Evolutionary conservation across 2,797 vertebrate species (phyloP), one percentile per base, ranked within the genome.

Genomic region (Artibeus lituratus): DNA sequence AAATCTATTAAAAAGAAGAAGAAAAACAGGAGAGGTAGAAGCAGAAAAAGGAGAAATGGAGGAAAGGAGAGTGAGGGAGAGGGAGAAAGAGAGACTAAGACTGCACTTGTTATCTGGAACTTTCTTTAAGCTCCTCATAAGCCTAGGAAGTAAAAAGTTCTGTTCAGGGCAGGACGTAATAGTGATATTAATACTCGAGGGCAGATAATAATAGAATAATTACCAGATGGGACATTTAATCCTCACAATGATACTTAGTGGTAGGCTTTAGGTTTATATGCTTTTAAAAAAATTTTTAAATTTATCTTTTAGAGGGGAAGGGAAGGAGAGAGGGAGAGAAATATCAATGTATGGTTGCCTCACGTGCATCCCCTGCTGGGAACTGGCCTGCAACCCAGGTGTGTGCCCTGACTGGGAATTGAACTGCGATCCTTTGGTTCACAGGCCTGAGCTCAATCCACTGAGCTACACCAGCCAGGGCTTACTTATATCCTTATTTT

Each of bases 111-210:
- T 73, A n/a, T 69, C 10, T 39, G 3, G 37, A 78, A 47, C 7
- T 92, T 96, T 89, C 35, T 92, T 94, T 89, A 76, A 57, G 18
- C 16, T 32, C 24, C 32, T 85, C 65, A 42, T 7, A 86, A 78
- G 53, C 26, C 35, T 39, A 12, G 49, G 49, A 47, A 81, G 18
- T 53, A 72, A 90, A 72, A 91, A 55, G 15, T 39, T 91, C 29
- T 87, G 29, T 35, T 7, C 29, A 47, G 37, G 37, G 32, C 42
- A 89, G 7, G 37, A 39, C 67, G 8, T 16, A 81, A 14, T 21
- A 53, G 24, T 42, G 16, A 57, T 15, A 87, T 1, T 39, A 84
- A 22, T 76, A 15, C 55, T 4, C 32, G 35, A 86, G 24, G 67
- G 7, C 3, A 82, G 18, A 51, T 49, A 49, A 10, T 44, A 32